Conservation (phyloP, 2,113 vertebrate species). For the Drymodes brunneopygia region DNA sequence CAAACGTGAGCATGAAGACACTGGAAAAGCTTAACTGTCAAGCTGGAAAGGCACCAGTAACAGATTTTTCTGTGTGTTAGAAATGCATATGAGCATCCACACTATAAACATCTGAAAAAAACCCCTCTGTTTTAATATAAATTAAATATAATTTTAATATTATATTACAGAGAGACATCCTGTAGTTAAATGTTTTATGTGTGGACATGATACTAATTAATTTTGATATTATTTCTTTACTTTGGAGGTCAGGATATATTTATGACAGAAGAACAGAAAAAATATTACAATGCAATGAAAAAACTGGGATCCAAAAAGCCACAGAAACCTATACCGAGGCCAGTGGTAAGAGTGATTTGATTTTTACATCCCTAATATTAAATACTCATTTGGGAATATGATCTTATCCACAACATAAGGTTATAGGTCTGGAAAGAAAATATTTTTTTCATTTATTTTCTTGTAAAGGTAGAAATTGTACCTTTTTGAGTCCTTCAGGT, state of each 20-base stretch:
- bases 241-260: conserved; percentile 86
- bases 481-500: background rate
- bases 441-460: background rate
- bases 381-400: background rate
- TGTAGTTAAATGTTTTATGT: background rate
- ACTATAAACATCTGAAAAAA: background rate
- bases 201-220: conserved; percentile 58
- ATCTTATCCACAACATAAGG: background rate
- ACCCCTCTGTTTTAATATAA: background rate
- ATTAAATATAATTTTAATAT: background rate
- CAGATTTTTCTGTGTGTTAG: background rate
- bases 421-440: background rate
- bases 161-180: background rate
- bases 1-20: background rate
- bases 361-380: background rate
- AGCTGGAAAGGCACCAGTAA: background rate
- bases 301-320: conserved; percentile 84
- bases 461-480: background rate
- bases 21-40: background rate
- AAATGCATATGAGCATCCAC: background rate
- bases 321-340: conserved; percentile 82
- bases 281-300: conserved; percentile 86
- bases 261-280: conserved; percentile 86
- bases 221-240: conserved; percentile 69
- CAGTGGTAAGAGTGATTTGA: conserved; percentile 67